Conservation (phyloP, 2,888 invertebrate species). For the Ditula angustiorana region DNA sequence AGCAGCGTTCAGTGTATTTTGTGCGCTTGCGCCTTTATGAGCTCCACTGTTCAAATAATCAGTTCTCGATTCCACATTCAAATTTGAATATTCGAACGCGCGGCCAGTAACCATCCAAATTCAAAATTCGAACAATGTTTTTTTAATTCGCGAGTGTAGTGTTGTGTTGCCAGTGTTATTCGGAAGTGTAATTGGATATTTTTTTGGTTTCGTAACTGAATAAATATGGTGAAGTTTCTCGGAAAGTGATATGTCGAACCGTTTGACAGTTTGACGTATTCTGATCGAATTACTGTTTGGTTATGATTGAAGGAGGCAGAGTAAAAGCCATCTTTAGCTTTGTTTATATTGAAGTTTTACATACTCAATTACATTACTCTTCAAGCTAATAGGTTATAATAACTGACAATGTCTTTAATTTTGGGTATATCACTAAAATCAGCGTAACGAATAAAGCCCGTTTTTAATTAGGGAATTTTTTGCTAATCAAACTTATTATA, state of each 20-base stretch:
- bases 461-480: too few relatives aligned
- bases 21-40: conserved; percentile 74
- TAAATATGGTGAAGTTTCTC: conserved; percentile 34
- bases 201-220: conserved; percentile 24
- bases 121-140: neutral
- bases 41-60: conserved; percentile 63
- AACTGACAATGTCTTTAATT: too few relatives aligned
- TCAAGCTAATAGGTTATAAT: neutral
- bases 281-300: conserved; percentile 24
- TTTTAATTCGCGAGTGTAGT: conserved; percentile 21
- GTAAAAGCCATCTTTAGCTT: neutral
- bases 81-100: conserved; percentile 29
- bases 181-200: conserved; percentile 31
- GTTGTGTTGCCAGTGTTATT: conserved; percentile 28
- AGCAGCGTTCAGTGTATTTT: conserved; percentile 74
- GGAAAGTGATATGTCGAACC: conserved; percentile 34
- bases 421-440: too few relatives aligned
- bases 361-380: neutral
- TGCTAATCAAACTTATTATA: neutral
- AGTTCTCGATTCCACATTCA: conserved; percentile 47
- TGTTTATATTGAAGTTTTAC: neutral
- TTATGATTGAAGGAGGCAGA: conserved; percentile 11
- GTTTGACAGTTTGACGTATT: conserved; percentile 35
- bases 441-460: too few relatives aligned
- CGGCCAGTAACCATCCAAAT: conserved; percentile 28